Base-by-base conservation (phyloP, 2,888 invertebrate species). In the Holacanthella duospinosa region DNA sequence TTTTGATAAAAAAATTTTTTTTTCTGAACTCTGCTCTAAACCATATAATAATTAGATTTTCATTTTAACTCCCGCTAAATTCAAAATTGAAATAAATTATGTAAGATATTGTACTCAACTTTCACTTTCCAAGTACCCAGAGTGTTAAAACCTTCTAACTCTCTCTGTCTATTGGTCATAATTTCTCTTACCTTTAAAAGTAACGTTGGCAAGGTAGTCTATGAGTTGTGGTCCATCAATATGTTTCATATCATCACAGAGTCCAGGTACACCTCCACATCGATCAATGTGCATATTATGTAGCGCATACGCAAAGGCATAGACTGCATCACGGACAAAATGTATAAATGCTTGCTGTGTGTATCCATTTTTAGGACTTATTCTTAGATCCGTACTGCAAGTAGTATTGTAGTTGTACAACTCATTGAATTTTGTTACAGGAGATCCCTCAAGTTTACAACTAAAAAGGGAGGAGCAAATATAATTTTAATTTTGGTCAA, bases 241-340 rank as follows among this genome's bases (percentile, higher is more conserved):
- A 62, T 77, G 77, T 6, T 66, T 65, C 78, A 81, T 78, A 4
- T 63, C 74, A 0, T 73, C 64, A 66, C 81, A 81, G 21, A 80
- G 71, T 0, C 81, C 80, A 0, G 61, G 70, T 21, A 55, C 60
- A 1, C 74, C 73, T 1, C 76, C 76, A 70, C 81, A 81, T 16
- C 72, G 69, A 2, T 76, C 75, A 9, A 43, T 65, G 58, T 80
- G 80, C 73, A 82, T 75, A 64, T 77, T 75, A 69, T 79, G 76
- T 27, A 83, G 75, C 0, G 82, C 81, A 64, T 79, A 74, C 0
- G 82, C 82, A 64, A 80, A 80, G 0, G 82, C 79, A 73, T 80
- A 80, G 6, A 80, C 80, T 0, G 82, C 79, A 71, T 82, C 82
- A 27, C 81, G 75, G 4, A 82, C 79, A 68, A 80, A 81, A 71